These are phyloP conservation scores for Phenganax subtilis DNA, from an alignment of 92 coral and sea anemone genomes.

Conservation along the genomic window DNA sequence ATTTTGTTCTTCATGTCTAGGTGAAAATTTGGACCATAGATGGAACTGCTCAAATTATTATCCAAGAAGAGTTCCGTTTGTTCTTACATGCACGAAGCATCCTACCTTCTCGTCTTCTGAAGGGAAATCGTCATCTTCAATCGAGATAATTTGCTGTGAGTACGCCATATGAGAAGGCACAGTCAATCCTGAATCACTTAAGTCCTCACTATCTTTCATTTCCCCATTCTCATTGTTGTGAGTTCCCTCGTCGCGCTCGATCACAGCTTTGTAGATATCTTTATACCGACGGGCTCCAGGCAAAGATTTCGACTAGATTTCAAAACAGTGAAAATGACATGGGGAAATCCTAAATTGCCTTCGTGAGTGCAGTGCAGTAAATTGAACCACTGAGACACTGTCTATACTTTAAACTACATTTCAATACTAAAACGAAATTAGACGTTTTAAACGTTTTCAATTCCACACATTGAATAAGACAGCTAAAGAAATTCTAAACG, in stretches of 20 bases:
- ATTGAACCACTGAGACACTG: too few relatives aligned
- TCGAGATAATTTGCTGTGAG: conserved; percentile 68
- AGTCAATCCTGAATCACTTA: conserved; percentile 28
- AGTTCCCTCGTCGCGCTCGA: conserved; percentile 64
- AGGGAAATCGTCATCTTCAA: conserved; percentile 92
- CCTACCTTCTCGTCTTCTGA: conserved; percentile 95
- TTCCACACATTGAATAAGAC: too few relatives aligned
- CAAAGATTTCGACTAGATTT: conserved; percentile 29
- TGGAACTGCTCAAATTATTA: too few relatives aligned
- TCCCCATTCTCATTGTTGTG: conserved; percentile 57
- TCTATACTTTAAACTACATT: too few relatives aligned
- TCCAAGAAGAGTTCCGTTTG: background rate
- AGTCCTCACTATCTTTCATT: conserved; percentile 56
- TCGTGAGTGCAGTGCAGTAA: too few relatives aligned
- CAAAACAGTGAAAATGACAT: background rate
- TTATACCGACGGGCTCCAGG: conserved; percentile 13
- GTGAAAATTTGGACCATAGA: background rate
- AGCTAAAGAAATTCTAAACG: too few relatives aligned
- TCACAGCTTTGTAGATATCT: conserved; percentile 43
- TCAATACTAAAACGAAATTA: too few relatives aligned
- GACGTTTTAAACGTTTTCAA: too few relatives aligned
- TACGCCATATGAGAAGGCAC: conserved; percentile 43
- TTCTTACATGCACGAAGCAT: background rate
- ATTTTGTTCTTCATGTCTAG: background rate
- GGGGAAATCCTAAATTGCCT: too few relatives aligned